phyloP scores from a whole-genome alignment of 2,113 vertebrate species.

The Channa maculata region DNA sequence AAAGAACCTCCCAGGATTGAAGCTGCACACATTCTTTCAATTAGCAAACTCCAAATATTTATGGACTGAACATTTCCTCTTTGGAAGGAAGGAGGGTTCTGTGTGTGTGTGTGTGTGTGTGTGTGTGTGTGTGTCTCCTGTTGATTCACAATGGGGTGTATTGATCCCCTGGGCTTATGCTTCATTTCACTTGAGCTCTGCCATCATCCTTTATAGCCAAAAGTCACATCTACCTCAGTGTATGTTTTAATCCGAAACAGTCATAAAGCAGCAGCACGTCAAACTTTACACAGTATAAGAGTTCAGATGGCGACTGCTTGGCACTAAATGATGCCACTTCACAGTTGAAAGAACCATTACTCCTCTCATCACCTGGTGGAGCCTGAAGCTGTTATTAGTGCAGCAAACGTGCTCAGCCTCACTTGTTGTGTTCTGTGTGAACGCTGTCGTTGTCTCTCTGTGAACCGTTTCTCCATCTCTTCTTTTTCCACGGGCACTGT shows the following conservation, averaged over 20 bases:
- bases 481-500: no score
- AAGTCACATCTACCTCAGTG: constrained; percentile 31
- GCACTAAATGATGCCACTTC: not conserved
- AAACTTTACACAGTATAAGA: no score
- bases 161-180: constrained; percentile 65
- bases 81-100: constrained; percentile 60
- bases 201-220: constrained; percentile 39
- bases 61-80: constrained; percentile 81
- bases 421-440: no score
- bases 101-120: constrained; percentile 36
- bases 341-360: no score
- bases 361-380: not conserved
- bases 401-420: no score
- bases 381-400: not conserved
- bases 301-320: no score
- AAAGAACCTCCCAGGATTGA: constrained; percentile 69
- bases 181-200: constrained; percentile 57
- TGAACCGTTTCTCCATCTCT: no score
- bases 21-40: constrained; percentile 79
- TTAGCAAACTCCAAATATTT: constrained; percentile 84
- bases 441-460: no score
- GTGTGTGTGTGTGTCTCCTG: constrained; percentile 51
- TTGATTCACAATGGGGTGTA: constrained; percentile 62
- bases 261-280: not conserved
- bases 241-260: not conserved